Evolutionary conservation across 2,888 invertebrate species (phyloP), one percentile per base, ranked within the genome.

Genomic region (Spisula subtruncata): DNA sequence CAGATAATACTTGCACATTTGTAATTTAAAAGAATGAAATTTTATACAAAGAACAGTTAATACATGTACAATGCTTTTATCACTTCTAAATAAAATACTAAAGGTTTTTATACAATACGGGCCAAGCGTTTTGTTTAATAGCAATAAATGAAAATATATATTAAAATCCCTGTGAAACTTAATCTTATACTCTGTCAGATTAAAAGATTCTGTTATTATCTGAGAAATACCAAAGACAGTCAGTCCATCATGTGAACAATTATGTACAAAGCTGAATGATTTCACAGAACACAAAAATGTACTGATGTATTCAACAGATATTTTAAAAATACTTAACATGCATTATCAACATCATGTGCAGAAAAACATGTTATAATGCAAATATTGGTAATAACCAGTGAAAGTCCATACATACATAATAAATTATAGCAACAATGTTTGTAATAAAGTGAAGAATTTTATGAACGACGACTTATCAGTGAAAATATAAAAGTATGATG

Each of bases 41-140:
- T 66, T 25, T 25, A 25, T 66, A 66, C 60, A 66, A 66, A n/a
- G 6, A 25, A 66, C 18, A 51, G 51, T 51, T 10, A 51, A 66
- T 66, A 25, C 20, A 56, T n/a, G 18, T 56, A 56, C 18, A 56
- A 56, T 66, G 1, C 20, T 66, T n/a, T 75, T 10, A 25, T 60
- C 75, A 35, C 75, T 18, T 75, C 35, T 35, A 75, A 18, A 35
- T 75, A 2, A 75, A 71, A 75, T 25, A 25, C 54, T n/a, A 41
- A 2, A 29, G n/a, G 18, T 48, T 84, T 84, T 84, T 84, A 84
- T 84, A 84, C 84, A 84, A 75, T 51, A 84, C 32, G 84, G 84
- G 84, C 84, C 84, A 84, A 84, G 84, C 48, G 75, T 25, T 14
- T 75, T 46, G n/a, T 75, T 32, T 75, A 35, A 35, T 66, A 60